phyloP scores from a whole-genome alignment of 2,113 vertebrate genomes.

The Cebus imitator region DNA sequence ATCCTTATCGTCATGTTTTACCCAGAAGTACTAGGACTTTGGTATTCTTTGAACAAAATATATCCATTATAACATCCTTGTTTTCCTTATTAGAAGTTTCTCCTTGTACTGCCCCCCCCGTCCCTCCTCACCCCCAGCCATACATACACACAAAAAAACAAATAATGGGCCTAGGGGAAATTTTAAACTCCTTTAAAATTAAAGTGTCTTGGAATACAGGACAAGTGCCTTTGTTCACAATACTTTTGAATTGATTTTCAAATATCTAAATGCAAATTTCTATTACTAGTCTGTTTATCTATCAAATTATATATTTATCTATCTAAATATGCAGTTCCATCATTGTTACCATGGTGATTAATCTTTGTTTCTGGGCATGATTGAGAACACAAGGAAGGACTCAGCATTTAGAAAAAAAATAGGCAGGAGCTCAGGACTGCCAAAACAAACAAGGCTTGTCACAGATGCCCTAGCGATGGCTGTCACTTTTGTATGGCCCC shows the following conservation, averaged over 20 bases:
- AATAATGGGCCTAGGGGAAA: background rate
- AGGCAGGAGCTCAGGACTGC: background rate
- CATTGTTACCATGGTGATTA: background rate
- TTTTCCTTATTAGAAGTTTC: background rate
- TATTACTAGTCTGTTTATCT: background rate
- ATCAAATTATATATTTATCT: background rate
- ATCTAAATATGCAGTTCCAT: background rate
- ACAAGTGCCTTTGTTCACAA: background rate
- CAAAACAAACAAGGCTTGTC: background rate
- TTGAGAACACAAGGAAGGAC: background rate
- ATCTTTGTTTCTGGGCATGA: background rate
- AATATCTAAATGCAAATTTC: conserved; percentile 11
- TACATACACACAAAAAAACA: fast-evolving
- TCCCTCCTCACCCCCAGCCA: no score
- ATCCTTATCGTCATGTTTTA: fast-evolving
- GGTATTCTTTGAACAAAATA: background rate
- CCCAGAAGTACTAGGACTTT: background rate
- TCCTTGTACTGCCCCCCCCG: fast-evolving
- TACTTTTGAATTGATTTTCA: background rate
- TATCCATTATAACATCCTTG: background rate
- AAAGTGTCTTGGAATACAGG: background rate
- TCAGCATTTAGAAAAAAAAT: background rate
- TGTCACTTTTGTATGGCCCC: background rate
- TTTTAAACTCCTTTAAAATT: background rate
- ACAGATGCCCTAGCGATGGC: background rate